A percentile compares a stretch with the other conserved stretches of the same genome.
phyloP scores from a whole-genome alignment of 2,113 vertebrate genomes.

The Chloropsis cyanopogon region DNA sequence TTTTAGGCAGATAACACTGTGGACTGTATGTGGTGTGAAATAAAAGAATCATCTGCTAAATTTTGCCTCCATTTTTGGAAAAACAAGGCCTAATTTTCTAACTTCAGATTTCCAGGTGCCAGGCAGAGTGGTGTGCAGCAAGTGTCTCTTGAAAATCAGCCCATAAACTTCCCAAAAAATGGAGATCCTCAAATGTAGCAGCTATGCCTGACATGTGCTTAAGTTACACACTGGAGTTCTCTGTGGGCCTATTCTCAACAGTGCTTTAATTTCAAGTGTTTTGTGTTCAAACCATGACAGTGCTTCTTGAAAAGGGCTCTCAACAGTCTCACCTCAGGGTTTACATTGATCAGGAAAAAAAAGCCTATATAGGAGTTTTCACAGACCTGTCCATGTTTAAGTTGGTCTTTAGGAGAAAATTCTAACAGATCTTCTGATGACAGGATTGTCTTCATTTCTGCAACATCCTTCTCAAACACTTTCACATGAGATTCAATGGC shows the following conservation, averaged over 20 bases:
- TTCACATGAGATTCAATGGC: slow-evolving; percentile 86
- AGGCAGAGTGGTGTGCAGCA: neutral
- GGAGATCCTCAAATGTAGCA: neutral
- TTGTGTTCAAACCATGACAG: neutral
- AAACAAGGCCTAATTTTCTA: neutral
- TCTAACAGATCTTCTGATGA: slow-evolving; percentile 82
- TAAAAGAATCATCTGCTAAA: neutral
- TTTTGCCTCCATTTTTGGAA: neutral
- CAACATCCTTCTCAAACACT: slow-evolving; percentile 80
- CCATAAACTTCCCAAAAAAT: neutral
- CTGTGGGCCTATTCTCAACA: neutral
- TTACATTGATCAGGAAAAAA: neutral
- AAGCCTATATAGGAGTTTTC: neutral
- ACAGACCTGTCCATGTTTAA: slow-evolving; percentile 83
- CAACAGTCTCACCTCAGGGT: neutral
- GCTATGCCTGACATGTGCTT: neutral
- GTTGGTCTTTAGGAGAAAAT: slow-evolving; percentile 79
- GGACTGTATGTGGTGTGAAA: neutral
- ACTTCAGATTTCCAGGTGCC: neutral
- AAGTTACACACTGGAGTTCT: fast-evolving
- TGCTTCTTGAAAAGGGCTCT: neutral
- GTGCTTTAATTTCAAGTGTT: neutral
- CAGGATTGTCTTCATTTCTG: slow-evolving; percentile 80
- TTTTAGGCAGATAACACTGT: neutral
- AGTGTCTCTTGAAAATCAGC: neutral